A percentile compares a stretch with the other conserved stretches of the same genome.
Evolutionary conservation across 2,888 invertebrate genomes (phyloP).

Genomic region (Noctuana brunneofusca): DNA sequence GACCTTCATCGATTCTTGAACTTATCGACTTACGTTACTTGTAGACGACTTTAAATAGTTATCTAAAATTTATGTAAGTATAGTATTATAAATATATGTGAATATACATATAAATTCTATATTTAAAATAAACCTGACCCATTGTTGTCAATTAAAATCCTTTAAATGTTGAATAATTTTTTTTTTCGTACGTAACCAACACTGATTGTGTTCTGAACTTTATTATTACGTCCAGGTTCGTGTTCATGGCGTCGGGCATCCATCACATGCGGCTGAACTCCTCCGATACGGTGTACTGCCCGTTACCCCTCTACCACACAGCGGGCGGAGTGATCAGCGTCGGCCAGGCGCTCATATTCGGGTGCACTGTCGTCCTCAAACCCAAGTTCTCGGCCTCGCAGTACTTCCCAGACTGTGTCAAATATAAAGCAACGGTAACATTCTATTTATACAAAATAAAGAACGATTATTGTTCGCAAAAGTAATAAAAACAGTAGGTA

Average conservation of each 20-base stretch:
- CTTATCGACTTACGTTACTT: background rate
- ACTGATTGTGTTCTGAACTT: too few relatives aligned
- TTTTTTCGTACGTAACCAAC: too few relatives aligned
- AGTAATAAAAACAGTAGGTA: too few relatives aligned
- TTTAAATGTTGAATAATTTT: too few relatives aligned
- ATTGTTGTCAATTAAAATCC: too few relatives aligned
- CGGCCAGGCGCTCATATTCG: constrained; percentile 90
- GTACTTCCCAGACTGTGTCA: constrained; percentile 95
- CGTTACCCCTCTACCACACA: constrained; percentile 98
- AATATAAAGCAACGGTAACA: constrained; percentile 97
- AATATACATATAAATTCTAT: too few relatives aligned
- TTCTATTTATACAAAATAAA: background rate
- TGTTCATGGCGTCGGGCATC: constrained; percentile 89
- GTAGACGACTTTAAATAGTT: too few relatives aligned
- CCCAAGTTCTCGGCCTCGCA: constrained; percentile 97
- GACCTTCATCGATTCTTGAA: background rate
- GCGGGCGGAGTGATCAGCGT: constrained; percentile 95
- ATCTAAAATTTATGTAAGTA: too few relatives aligned
- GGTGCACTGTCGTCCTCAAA: constrained; percentile 91
- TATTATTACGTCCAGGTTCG: constrained; percentile 83
- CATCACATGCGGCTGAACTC: constrained; percentile 84
- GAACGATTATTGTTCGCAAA: too few relatives aligned
- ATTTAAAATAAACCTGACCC: too few relatives aligned
- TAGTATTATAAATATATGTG: too few relatives aligned
- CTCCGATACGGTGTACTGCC: constrained; percentile 92